These are phyloP conservation scores for Acrossocheilus wenchowensis DNA, from an alignment of 2,797 vertebrate genomes.

Conservation along the genomic window DNA sequence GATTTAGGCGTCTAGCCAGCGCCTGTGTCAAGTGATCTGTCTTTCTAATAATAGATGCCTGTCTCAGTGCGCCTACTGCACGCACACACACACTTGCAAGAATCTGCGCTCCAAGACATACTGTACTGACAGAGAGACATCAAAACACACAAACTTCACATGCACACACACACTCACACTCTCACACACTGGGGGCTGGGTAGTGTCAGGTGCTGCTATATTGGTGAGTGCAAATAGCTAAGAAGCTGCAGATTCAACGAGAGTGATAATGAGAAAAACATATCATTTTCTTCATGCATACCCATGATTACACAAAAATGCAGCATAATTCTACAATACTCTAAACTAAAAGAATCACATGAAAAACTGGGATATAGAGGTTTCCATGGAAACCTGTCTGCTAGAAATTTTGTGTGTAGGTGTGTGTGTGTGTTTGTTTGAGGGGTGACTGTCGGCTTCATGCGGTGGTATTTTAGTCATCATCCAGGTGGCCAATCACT, in stretches of 20 bases:
- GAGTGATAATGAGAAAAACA: constrained; percentile 57
- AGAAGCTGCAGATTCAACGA: constrained; percentile 43
- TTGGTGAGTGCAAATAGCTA: constrained; percentile 59
- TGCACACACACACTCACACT: constrained; percentile 20
- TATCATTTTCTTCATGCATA: constrained; percentile 24
- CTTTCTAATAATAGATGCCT: constrained; percentile 65
- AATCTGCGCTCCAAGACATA: constrained; percentile 55
- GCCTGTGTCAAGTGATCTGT: constrained; percentile 60
- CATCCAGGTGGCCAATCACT: constrained; percentile 62
- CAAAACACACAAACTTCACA: constrained; percentile 24
- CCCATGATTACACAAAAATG: constrained; percentile 3
- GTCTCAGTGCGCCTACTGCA: constrained; percentile 46
- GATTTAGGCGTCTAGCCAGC: constrained; percentile 58
- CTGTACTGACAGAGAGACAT: constrained; percentile 57
- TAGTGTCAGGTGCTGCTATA: constrained; percentile 60
- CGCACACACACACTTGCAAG: constrained; percentile 41
- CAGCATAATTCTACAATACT: constrained; percentile 40
- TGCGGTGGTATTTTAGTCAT: constrained; percentile 60
- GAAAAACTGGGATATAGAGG: constrained; percentile 59
- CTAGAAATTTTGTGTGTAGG: constrained; percentile 48
- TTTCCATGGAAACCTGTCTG: constrained; percentile 65
- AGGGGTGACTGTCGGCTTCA: constrained; percentile 58
- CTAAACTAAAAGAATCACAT: constrained; percentile 54
- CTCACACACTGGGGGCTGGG: constrained; percentile 31
- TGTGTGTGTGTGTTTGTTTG: constrained; percentile 46